Evolutionary conservation across 1,140 invertebrate genomes (phyloP).

Genomic region (Subanguina moxae): DNA sequence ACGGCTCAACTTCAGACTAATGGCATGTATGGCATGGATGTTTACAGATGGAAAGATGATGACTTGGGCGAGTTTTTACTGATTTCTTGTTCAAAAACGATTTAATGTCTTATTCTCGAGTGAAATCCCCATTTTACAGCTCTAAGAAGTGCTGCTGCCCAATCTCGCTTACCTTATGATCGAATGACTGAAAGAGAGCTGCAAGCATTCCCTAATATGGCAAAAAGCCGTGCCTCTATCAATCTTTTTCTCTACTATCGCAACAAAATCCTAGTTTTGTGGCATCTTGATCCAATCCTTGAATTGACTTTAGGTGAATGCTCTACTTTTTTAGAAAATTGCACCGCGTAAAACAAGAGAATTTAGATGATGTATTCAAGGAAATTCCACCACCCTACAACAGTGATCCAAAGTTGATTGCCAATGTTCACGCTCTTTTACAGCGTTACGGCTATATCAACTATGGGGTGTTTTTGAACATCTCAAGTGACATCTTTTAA

Average conservation of each 20-base stretch:
- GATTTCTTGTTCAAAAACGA: too few species aligned
- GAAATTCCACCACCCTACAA: conserved; percentile 68
- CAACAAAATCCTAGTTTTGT: conserved; percentile 60
- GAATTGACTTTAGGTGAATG: conserved; percentile 19
- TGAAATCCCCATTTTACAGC: conserved; percentile 14
- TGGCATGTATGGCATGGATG: conserved; percentile 7
- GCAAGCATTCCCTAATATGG: conserved; percentile 48
- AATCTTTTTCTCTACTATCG: conserved; percentile 53
- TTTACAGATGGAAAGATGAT: conserved; percentile 20
- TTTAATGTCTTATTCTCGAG: background rate
- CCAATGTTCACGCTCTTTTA: conserved; percentile 82
- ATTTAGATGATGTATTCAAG: conserved; percentile 58
- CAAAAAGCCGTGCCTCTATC: conserved; percentile 15
- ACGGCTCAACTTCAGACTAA: conserved; percentile 1
- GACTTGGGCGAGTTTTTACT: conserved; percentile 12
- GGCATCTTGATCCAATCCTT: conserved; percentile 1
- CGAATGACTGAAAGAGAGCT: conserved; percentile 54
- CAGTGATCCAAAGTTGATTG: conserved; percentile 77
- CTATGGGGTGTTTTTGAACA: conserved; percentile 84
- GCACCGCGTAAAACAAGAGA: conserved; percentile 86
- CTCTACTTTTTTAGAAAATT: conserved; percentile 72
- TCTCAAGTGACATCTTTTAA: conserved; percentile 1
- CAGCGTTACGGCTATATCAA: conserved; percentile 96
- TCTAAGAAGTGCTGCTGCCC: conserved; percentile 36
- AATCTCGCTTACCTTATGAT: conserved; percentile 46